Evolutionary conservation across 2,888 invertebrate species (phyloP), one percentile per base, ranked within the genome.

Genomic region (Physocephala rufipes): DNA sequence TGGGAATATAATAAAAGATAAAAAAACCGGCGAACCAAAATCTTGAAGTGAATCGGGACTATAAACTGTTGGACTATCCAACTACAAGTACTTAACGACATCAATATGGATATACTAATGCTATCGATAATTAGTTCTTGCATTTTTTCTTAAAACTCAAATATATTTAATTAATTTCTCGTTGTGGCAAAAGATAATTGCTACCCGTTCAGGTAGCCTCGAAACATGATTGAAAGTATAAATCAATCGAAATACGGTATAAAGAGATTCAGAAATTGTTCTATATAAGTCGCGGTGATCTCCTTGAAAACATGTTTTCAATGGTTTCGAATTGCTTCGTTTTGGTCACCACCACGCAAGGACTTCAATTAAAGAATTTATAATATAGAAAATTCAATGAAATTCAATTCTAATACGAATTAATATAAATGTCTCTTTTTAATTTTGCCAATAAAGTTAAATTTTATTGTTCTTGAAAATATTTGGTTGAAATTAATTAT

Each of bases 361-460:
- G n/a, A n/a, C n/a, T n/a, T n/a, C n/a, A n/a, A n/a, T n/a, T n/a
- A n/a, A n/a, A n/a, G n/a, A n/a, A n/a, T n/a, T n/a, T n/a, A n/a
- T n/a, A n/a, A n/a, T n/a, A n/a, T n/a, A n/a, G n/a, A n/a, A n/a
- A n/a, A n/a, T n/a, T n/a, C n/a, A n/a, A n/a, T n/a, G n/a, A n/a
- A n/a, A n/a, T n/a, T n/a, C n/a, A n/a, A n/a, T n/a, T n/a, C n/a
- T n/a, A n/a, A n/a, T n/a, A n/a, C n/a, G n/a, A n/a, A 45, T 45
- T 45, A 45, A 45, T 15, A 45, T 15, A 12, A 12, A 15, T 12
- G 15, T 36, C 30, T 62, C 1, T 43, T 55, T 21, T 26, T 28
- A 36, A 45, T 45, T 21, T 45, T 45, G 12, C 58, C 21, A 67
- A 67, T 67, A 67, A 67, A 67, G 55, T 24, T 58, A 16, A n/a